Evolutionary conservation across 2,888 invertebrate genomes (phyloP).

Genomic region (Hypolimnas misippus): DNA sequence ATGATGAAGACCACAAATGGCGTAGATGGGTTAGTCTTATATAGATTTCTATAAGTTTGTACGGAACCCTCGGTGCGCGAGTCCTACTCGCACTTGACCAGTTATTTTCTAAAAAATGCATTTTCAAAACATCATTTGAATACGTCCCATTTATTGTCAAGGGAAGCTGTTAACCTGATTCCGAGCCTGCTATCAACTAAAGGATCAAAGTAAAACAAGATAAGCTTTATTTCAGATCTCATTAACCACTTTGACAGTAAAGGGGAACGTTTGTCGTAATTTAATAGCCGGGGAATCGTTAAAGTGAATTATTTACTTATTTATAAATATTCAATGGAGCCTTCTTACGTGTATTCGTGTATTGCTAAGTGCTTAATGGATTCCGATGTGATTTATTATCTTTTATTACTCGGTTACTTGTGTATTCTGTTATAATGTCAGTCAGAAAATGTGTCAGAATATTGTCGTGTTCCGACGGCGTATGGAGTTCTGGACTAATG

Average conservation of each 20-base stretch:
- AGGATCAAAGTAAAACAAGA: conserved; percentile 36
- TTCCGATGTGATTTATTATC: background rate
- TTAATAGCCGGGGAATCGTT: background rate
- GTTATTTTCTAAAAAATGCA: too few relatives aligned
- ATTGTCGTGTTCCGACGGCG: too few relatives aligned
- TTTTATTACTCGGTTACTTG: background rate
- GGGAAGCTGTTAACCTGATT: conserved; percentile 31
- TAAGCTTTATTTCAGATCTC: conserved; percentile 41
- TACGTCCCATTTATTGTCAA: conserved; percentile 24
- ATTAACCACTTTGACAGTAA: conserved; percentile 32
- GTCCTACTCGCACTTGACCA: too few relatives aligned
- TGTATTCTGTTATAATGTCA: too few relatives aligned
- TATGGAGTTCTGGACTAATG: too few relatives aligned
- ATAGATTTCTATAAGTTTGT: too few relatives aligned
- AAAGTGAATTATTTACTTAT: conserved; percentile 1
- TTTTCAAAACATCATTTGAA: too few relatives aligned
- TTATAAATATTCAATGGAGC: background rate
- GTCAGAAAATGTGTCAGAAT: too few relatives aligned
- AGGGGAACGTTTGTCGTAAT: conserved; percentile 7
- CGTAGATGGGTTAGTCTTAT: too few relatives aligned
- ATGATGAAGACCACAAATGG: too few relatives aligned
- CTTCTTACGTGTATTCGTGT: background rate
- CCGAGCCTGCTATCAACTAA: conserved; percentile 42
- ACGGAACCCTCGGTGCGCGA: too few relatives aligned
- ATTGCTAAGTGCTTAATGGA: background rate